Evolutionary conservation across 2,113 vertebrate species (phyloP), one percentile per base, ranked within the genome.

Genomic region (Oncorhynchus tshawytscha): DNA sequence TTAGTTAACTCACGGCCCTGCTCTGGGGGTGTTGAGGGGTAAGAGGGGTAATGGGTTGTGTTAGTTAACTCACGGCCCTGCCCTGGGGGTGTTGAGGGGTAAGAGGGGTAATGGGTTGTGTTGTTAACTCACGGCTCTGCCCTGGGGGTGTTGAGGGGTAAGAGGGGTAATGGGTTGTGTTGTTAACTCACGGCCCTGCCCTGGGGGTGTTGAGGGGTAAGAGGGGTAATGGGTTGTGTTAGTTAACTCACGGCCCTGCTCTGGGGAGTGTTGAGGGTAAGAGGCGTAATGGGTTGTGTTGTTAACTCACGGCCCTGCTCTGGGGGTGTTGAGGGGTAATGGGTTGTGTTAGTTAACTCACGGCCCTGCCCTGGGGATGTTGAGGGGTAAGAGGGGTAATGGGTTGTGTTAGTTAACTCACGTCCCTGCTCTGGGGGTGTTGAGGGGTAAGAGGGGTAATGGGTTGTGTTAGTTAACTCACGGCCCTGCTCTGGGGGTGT

Each of bases 381-480:
- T 9, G 34, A 7, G 34, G 34, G 34, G 1, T 34, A 34, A 34
- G 34, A 34, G 34, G 34, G 34, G 34, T 39, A 8, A 86, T 81
- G 87, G 86, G 86, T 83, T 90, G 89, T 88, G 86, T 91, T 77
- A 80, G 82, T 90, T 88, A 91, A 39, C 34, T 65, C 5, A 57
- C 48, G 6, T 6, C 7, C 7, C 34, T 39, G 34, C 67, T 1
- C 29, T 31, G 12, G 73, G 71, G 25, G 22, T 54, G 74, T 39
- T 8, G 34, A 7, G 34, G 7, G 7, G 1, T 39, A 39, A 39
- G 7, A 27, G 27, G 27, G 27, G 2, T 27, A 27, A 2, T 2
- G 87, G 85, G 86, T 84, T 90, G 89, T 88, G 87, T 84, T n/a
- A 60, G 59, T 60, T 91, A 39, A 39, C 96, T 96, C 94, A 99